A percentile compares a stretch with the other conserved stretches of the same genome.
Evolutionary conservation across 2,797 vertebrate species (phyloP).

Genomic region (Pseudotriccus pelzelni): DNA sequence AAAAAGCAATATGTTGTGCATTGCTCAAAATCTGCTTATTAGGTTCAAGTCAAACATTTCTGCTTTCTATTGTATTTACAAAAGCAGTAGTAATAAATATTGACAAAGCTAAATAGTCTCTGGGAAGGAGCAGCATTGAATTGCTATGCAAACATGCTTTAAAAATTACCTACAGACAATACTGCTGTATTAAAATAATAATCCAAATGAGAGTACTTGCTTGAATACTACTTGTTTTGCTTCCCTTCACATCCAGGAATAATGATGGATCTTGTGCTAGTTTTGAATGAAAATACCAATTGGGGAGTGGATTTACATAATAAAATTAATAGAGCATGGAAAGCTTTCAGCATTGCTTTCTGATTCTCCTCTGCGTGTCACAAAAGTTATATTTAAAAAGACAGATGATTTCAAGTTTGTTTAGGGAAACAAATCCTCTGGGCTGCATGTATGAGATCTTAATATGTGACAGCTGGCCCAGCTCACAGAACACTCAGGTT

Average conservation of each 20-base stretch:
- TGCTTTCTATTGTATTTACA: conserved; percentile 50
- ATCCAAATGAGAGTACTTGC: conserved; percentile 30
- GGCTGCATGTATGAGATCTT: not conserved
- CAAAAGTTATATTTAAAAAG: conserved; percentile 49
- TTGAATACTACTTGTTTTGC: conserved; percentile 45
- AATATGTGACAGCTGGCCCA: not conserved
- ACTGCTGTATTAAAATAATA: conserved; percentile 45
- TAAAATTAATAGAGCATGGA: conserved; percentile 62
- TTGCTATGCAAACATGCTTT: conserved; percentile 55
- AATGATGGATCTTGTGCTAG: not conserved
- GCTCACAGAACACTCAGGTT: not conserved
- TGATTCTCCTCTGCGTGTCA: conserved; percentile 37
- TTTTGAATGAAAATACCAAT: conserved; percentile 55
- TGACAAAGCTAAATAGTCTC: conserved; percentile 53
- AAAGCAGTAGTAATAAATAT: conserved; percentile 58
- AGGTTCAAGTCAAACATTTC: conserved; percentile 52
- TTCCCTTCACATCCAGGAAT: not conserved
- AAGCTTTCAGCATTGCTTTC: conserved; percentile 38
- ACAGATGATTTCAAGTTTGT: conserved; percentile 48
- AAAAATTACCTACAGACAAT: conserved; percentile 52
- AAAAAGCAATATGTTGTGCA: not conserved
- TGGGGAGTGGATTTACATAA: conserved; percentile 56
- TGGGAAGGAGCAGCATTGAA: conserved; percentile 34
- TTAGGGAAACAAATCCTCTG: conserved; percentile 49
- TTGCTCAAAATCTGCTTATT: conserved; percentile 39